Conservation (phyloP, 2,888 invertebrate species). For the Watsonalla binaria region DNA sequence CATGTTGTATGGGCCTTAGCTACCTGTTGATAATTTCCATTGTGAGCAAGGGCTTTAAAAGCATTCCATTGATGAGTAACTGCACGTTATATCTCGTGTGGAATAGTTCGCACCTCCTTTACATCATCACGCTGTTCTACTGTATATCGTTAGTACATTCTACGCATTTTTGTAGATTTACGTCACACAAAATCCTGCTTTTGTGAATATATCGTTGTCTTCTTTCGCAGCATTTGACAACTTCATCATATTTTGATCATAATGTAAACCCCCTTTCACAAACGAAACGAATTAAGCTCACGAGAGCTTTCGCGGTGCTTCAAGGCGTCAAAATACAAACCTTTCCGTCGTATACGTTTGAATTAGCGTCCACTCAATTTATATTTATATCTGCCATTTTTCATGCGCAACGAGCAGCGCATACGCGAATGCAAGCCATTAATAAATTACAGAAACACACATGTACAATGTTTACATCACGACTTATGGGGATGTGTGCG, state of each 20-base stretch:
- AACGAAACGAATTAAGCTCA: background rate
- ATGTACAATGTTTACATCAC: slow-evolving; percentile 50
- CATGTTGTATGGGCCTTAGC: slow-evolving; percentile 62
- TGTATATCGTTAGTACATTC: no score
- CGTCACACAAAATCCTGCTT: no score
- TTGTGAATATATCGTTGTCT: no score
- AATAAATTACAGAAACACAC: slow-evolving; percentile 71
- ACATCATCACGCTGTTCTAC: background rate
- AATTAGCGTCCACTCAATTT: slow-evolving; percentile 61
- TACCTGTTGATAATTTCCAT: slow-evolving; percentile 75
- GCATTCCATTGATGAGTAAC: slow-evolving; percentile 60
- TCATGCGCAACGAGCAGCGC: slow-evolving; percentile 58
- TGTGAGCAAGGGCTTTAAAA: slow-evolving; percentile 56
- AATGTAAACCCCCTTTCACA: background rate
- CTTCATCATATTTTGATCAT: background rate
- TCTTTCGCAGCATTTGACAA: background rate
- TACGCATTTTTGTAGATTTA: no score
- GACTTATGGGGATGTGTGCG: slow-evolving; percentile 32
- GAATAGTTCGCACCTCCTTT: slow-evolving; percentile 11
- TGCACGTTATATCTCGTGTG: slow-evolving; percentile 28
- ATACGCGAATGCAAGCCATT: slow-evolving; percentile 69
- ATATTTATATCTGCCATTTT: slow-evolving; percentile 66
- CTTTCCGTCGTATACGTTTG: slow-evolving; percentile 47
- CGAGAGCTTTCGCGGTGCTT: slow-evolving; percentile 23
- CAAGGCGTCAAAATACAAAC: slow-evolving; percentile 35